These are phyloP conservation scores for Crotophaga sulcirostris DNA, from an alignment of 2,113 vertebrate species.

Conservation along the genomic window DNA sequence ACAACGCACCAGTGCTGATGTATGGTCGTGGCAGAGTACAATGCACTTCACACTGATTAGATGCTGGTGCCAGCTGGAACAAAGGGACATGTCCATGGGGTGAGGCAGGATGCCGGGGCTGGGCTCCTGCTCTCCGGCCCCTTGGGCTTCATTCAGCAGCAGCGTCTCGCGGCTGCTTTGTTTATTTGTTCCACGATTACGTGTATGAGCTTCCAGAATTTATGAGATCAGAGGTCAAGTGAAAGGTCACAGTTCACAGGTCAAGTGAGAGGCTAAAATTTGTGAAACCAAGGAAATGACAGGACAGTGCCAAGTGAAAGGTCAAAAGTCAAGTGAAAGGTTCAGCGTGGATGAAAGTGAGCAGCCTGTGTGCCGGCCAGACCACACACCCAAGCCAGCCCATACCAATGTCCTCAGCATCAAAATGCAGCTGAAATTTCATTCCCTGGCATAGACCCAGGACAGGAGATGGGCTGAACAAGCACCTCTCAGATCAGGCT, in stretches of 20 bases:
- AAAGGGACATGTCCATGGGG: not conserved
- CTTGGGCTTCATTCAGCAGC: slow-evolving; percentile 59
- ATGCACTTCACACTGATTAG: not conserved
- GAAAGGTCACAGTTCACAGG: slow-evolving; percentile 78
- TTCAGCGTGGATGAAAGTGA: slow-evolving; percentile 71
- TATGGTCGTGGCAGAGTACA: not conserved
- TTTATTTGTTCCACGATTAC: slow-evolving; percentile 79
- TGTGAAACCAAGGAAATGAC: slow-evolving; percentile 78
- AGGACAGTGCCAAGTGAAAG: slow-evolving; percentile 80
- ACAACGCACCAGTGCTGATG: not conserved
- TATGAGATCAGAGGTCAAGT: slow-evolving; percentile 79
- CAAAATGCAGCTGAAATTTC: slow-evolving; percentile 11
- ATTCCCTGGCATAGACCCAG: slow-evolving; percentile 32
- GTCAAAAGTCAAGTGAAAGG: slow-evolving; percentile 81
- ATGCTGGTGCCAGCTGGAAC: not conserved
- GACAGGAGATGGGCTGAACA: not conserved
- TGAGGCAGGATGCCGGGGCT: not conserved
- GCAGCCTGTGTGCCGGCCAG: not conserved
- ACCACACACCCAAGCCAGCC: slow-evolving; percentile 55
- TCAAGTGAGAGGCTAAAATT: slow-evolving; percentile 81
- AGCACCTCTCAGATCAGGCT: not conserved
- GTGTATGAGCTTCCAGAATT: slow-evolving; percentile 78
- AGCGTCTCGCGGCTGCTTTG: slow-evolving; percentile 62
- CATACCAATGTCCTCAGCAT: not conserved
- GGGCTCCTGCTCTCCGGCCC: slow-evolving; percentile 31